Base-by-base conservation (phyloP, 35 echinoderm and acorn worm species). In the Hemicentrotus pulcherrimus region DNA sequence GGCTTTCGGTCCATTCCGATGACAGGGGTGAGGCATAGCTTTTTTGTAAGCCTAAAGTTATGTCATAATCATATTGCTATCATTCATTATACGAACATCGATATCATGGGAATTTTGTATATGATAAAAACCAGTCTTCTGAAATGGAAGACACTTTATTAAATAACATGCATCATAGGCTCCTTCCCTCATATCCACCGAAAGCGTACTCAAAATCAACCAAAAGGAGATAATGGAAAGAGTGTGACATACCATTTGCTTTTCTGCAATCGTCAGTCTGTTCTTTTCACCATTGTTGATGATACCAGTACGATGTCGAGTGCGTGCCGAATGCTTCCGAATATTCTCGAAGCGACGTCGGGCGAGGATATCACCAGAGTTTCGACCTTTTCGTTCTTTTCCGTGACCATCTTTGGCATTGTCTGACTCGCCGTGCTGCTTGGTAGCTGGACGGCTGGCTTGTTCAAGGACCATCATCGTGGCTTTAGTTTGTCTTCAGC, bases 251-350 rank as follows among this genome's bases (percentile, higher is more conserved):
- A 90, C 50, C 94, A 98, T 95, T 61, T 96, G 96, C 45, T 96
- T 96, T 31, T 98, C 96, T 32, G 58, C 86, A 32, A 94, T 94
- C 11, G 41, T 90, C 28, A 97, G 71, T 86, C 96, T 87, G 89
- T 97, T 98, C 91, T 97, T 98, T 61, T 97, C 95, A 5, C 94
- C 96, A 31, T 94, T 95, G 95, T 98, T 98, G 32, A 98, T 78
- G 65, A 98, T 98, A 85, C 97, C 97, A 14, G 96, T 97, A 35
- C 96, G 94, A 52, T 98, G 96, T 86, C 97, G 92, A 48, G 96
- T 95, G 88, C 95, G 94, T n/a, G 96, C 95, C 87, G 91, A 91
- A 78, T 94, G 97, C 31, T 94, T 95, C 30, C 86, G 94, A 12
- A 98, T 95, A 41, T 96, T 95, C 33, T 95, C 95, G 70, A 95